These are phyloP conservation scores for Bellardia pandia DNA, from an alignment of 2,888 invertebrate genomes.

Conservation along the genomic window DNA sequence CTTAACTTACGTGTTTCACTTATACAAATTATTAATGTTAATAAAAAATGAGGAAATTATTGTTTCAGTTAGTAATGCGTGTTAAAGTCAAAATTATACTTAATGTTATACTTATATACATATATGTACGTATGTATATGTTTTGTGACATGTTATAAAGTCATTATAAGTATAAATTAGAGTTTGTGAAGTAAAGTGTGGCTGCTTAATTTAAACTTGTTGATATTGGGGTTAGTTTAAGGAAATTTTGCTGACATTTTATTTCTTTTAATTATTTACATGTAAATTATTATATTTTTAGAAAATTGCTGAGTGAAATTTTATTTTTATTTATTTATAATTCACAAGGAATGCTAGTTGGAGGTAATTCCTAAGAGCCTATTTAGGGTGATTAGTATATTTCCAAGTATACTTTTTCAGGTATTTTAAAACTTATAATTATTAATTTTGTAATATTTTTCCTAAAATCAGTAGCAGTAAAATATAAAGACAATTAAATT, in stretches of 20 bases:
- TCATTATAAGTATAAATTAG: conserved; percentile 34
- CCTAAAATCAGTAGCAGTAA: too few relatives aligned
- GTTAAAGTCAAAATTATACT: conserved; percentile 56
- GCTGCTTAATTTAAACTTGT: conserved; percentile 36
- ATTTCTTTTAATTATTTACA: not conserved
- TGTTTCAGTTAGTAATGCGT: conserved; percentile 65
- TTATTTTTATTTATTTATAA: not conserved
- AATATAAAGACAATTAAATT: too few relatives aligned
- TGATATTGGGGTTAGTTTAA: conserved; percentile 30
- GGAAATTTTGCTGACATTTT: not conserved
- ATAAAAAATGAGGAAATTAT: conserved; percentile 36
- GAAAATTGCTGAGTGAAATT: not conserved
- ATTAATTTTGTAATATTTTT: too few relatives aligned
- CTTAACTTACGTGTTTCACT: conserved; percentile 24
- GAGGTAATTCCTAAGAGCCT: too few relatives aligned
- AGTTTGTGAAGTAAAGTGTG: not conserved
- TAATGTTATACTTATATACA: conserved; percentile 12
- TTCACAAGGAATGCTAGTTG: not conserved
- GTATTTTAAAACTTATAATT: too few relatives aligned
- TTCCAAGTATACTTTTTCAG: too few relatives aligned
- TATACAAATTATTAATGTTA: conserved; percentile 12
- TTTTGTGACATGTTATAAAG: conserved; percentile 65
- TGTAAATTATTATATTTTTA: not conserved
- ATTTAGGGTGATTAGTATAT: too few relatives aligned
- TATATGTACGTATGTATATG: not conserved